Percentiles rank a stretch among this genome's conserved stretches.
Evolutionary conservation across 1,140 invertebrate genomes (phyloP).

Genomic region (Lordiphosa clarofinis): DNA sequence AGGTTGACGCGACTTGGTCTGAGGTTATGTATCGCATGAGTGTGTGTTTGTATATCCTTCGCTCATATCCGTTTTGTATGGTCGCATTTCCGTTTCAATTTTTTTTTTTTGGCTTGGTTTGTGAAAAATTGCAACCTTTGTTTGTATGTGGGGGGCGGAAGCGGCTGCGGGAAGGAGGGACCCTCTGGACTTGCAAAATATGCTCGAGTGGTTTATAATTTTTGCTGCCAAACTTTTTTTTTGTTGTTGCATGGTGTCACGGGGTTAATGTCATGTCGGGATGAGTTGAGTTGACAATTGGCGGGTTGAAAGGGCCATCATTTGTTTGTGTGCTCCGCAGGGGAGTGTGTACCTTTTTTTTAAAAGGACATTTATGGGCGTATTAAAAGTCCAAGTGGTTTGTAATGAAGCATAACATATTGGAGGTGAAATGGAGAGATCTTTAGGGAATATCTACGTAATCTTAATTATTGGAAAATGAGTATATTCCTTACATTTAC

Average conservation of each 20-base stretch:
- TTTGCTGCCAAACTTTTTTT: constrained; percentile 63
- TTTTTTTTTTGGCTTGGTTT: constrained; percentile 41
- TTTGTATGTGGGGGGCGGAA: background rate
- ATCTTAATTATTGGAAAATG: too few species aligned
- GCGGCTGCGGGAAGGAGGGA: background rate
- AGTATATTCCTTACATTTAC: too few species aligned
- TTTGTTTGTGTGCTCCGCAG: constrained; percentile 48
- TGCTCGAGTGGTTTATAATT: constrained; percentile 71
- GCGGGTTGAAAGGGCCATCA: constrained; percentile 51
- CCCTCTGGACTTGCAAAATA: constrained; percentile 55
- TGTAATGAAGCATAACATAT: constrained; percentile 45
- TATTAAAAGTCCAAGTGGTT: constrained; percentile 57
- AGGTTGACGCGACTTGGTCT: constrained; percentile 60
- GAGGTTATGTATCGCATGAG: constrained; percentile 39
- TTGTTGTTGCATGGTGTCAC: constrained; percentile 24
- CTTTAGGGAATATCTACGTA: too few species aligned
- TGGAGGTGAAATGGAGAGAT: background rate
- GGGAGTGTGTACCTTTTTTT: constrained; percentile 14
- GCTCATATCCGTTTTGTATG: constrained; percentile 65
- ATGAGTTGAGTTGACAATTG: constrained; percentile 60
- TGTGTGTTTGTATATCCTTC: constrained; percentile 28
- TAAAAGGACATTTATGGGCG: constrained; percentile 47
- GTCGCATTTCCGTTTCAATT: constrained; percentile 66
- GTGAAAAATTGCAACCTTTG: constrained; percentile 47
- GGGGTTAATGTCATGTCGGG: constrained; percentile 51